Conservation (phyloP, 2,113 vertebrate genomes). For the Semnornis frantzii region DNA sequence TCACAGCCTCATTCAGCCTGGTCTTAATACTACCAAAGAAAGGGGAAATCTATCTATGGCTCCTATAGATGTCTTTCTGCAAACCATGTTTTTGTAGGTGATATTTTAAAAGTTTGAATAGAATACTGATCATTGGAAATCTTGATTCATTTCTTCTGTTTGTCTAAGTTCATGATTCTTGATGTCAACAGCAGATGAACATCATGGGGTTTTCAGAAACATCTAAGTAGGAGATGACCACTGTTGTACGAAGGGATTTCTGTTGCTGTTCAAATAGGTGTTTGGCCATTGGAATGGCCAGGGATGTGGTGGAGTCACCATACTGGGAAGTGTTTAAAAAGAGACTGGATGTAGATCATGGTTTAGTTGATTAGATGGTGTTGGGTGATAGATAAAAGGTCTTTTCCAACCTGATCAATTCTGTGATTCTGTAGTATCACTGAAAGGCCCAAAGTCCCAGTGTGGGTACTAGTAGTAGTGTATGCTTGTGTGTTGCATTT, state of each 20-base stretch:
- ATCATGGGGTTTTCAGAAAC: background rate
- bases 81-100: background rate
- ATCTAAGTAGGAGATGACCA: background rate
- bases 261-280: fast-evolving
- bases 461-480: background rate
- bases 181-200: background rate
- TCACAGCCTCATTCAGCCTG: too few species aligned
- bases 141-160: background rate
- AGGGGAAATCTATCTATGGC: background rate
- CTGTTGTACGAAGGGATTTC: background rate
- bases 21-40: background rate
- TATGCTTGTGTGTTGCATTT: background rate
- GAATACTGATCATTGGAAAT: background rate
- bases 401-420: too few species aligned
- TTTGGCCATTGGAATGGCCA: too few species aligned
- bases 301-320: too few species aligned
- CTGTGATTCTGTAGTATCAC: too few species aligned
- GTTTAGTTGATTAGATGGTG: too few species aligned
- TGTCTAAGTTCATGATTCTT: background rate
- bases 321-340: too few species aligned
- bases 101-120: background rate
- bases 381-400: too few species aligned
- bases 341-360: too few species aligned
- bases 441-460: background rate
- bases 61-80: background rate